Conservation (phyloP, 1,140 invertebrate genomes). For the Thaumetopoea pityocampa region DNA sequence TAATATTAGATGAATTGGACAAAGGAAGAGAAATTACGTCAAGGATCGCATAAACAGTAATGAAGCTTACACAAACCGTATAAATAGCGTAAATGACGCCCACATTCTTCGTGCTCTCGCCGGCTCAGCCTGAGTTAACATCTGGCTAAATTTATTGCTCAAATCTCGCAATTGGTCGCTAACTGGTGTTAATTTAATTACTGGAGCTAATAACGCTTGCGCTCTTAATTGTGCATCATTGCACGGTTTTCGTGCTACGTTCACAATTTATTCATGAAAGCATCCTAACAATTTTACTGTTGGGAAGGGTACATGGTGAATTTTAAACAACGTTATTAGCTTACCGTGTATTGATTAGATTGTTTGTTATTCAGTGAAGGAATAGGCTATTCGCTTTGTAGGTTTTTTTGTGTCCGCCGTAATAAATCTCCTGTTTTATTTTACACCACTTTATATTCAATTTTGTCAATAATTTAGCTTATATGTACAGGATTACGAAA, state of each 20-base stretch:
- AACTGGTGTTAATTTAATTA: slow-evolving; percentile 60
- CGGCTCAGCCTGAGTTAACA: slow-evolving; percentile 20
- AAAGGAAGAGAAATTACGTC: no score
- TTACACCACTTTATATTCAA: no score
- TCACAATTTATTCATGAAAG: slow-evolving; percentile 15
- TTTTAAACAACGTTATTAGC: slow-evolving; percentile 2
- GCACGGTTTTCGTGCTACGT: slow-evolving; percentile 11
- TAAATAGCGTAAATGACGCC: slow-evolving; percentile 24
- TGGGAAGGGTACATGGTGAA: neutral
- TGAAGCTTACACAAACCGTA: neutral
- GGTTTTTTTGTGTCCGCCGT: no score
- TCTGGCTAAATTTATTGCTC: slow-evolving; percentile 45
- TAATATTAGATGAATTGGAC: neutral
- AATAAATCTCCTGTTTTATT: no score
- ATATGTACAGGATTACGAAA: no score
- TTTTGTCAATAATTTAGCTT: no score
- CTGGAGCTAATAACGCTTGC: slow-evolving; percentile 26
- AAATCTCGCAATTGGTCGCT: slow-evolving; percentile 58
- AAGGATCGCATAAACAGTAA: neutral
- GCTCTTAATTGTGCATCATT: slow-evolving; percentile 28
- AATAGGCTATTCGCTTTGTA: no score
- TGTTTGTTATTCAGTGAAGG: slow-evolving; percentile 7
- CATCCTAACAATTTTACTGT: slow-evolving; percentile 10
- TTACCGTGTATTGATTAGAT: neutral
- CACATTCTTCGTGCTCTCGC: no score